Percentiles rank a stretch among this genome's conserved stretches.
Evolutionary conservation across 2,113 vertebrate genomes (phyloP).

Genomic region (Crotalus viridis): DNA sequence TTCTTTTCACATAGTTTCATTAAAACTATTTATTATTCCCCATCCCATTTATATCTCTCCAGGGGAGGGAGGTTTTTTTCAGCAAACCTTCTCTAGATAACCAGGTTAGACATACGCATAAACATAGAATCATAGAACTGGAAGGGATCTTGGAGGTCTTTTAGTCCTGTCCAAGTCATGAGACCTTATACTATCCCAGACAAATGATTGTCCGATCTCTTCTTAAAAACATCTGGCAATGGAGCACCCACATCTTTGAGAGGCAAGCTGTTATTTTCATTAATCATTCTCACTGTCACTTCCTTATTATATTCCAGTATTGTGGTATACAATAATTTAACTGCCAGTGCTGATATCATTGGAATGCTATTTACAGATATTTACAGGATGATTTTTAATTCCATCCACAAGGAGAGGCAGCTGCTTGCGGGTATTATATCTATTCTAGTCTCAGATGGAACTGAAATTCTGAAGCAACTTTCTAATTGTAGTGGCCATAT

Average conservation of each 20-base stretch:
- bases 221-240: too few species aligned
- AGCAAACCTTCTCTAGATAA: neutral
- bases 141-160: neutral
- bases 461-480: neutral
- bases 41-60: neutral
- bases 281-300: neutral
- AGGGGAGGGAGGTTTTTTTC: neutral
- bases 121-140: neutral
- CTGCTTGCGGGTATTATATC: neutral
- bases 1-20: neutral
- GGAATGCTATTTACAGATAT: neutral
- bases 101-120: neutral
- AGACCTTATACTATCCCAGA: too few species aligned
- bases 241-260: too few species aligned
- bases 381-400: neutral
- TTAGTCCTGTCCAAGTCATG: neutral
- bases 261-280: too few species aligned
- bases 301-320: neutral
- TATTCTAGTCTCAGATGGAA: neutral
- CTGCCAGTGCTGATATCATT: neutral
- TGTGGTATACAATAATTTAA: neutral
- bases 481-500: neutral
- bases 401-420: neutral
- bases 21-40: neutral
- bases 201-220: too few species aligned